Evolutionary conservation across 2,888 invertebrate species (phyloP).

Genomic region (Uloborus plumipes): DNA sequence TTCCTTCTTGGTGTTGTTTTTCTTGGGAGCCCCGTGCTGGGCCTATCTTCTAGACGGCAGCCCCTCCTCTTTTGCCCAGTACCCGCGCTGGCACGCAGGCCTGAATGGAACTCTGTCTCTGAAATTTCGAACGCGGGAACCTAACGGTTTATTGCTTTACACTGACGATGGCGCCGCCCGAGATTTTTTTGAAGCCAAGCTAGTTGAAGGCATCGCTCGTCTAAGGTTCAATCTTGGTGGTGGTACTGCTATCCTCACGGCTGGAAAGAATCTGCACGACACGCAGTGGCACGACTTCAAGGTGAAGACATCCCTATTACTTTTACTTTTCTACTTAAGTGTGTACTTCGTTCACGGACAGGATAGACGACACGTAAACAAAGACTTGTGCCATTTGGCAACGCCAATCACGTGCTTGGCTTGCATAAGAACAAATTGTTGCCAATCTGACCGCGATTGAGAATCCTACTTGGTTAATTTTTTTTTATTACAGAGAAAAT

Average conservation of each 20-base stretch:
- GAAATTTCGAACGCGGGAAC: constrained; percentile 76
- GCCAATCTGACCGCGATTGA: no score
- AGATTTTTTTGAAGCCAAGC: constrained; percentile 95
- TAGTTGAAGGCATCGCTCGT: constrained; percentile 90
- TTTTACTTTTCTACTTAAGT: no score
- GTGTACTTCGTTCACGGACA: no score
- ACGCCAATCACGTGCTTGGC: no score
- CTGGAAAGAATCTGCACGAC: constrained; percentile 88
- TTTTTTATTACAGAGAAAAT: no score
- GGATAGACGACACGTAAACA: no score
- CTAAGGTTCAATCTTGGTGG: constrained; percentile 92
- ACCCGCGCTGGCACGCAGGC: constrained; percentile 58
- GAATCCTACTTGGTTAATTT: no score
- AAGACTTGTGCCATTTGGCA: no score
- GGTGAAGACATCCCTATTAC: constrained; percentile 14
- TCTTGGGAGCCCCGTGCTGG: not conserved
- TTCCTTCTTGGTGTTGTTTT: not conserved
- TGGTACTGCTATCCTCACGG: constrained; percentile 88
- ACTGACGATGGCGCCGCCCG: constrained; percentile 96
- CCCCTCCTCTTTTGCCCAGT: constrained; percentile 61
- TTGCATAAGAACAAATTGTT: no score
- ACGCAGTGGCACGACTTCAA: constrained; percentile 90
- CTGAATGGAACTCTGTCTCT: constrained; percentile 77
- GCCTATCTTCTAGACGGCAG: constrained; percentile 70
- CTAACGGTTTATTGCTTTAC: constrained; percentile 90